These are phyloP conservation scores for Centrocercus urophasianus DNA, from an alignment of 2,113 vertebrate genomes.

Conservation along the genomic window DNA sequence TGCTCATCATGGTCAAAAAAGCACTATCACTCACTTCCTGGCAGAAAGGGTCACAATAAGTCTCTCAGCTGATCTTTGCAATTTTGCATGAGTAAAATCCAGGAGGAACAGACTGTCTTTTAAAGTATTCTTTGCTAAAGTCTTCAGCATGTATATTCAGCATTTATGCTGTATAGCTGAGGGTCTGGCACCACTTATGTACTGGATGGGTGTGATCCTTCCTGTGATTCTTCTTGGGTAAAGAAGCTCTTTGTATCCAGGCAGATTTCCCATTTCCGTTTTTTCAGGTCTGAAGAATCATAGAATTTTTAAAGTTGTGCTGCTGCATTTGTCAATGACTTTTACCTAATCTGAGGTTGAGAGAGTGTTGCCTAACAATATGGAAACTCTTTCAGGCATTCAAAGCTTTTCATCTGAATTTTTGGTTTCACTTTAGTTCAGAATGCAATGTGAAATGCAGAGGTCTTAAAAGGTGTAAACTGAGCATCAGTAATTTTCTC, in stretches of 20 bases:
- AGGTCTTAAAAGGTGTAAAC: constrained; percentile 36
- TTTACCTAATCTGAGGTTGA: not conserved
- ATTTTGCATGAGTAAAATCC: not conserved
- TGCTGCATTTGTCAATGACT: not conserved
- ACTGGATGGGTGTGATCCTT: accelerated
- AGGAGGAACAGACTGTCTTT: not conserved
- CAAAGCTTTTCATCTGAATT: not conserved
- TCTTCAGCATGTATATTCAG: not conserved
- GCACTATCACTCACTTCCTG: not conserved
- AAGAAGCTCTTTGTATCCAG: not conserved
- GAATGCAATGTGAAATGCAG: constrained; percentile 39
- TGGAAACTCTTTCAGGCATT: not conserved
- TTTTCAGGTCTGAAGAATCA: not conserved
- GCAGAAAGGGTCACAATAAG: not conserved
- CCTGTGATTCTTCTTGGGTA: not conserved
- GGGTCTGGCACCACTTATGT: not conserved
- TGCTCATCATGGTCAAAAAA: not conserved
- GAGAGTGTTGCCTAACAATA: not conserved
- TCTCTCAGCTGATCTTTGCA: not conserved
- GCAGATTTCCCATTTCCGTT: not conserved
- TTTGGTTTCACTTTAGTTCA: not conserved
- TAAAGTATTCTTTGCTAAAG: not conserved
- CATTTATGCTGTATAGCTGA: not conserved
- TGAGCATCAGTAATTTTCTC: constrained; percentile 28
- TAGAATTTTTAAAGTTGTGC: not conserved